Conservation (phyloP, 2,797 vertebrate species). For the Toxotes lorentzi region DNA sequence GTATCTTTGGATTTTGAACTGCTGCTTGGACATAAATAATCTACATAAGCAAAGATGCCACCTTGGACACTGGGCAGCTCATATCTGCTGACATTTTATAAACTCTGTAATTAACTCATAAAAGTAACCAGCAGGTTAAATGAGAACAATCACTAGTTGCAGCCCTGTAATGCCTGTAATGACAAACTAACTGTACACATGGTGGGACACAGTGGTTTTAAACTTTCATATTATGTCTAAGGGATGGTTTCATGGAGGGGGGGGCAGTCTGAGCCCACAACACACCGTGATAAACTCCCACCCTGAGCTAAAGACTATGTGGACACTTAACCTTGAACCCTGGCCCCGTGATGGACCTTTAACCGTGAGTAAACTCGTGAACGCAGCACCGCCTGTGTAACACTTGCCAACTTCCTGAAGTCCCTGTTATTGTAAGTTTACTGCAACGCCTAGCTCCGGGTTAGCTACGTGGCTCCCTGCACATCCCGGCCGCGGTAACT, state of each 20-base stretch:
- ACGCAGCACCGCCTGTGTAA: constrained; percentile 42
- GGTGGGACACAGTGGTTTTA: not conserved
- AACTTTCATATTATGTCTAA: not conserved
- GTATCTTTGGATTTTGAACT: not conserved
- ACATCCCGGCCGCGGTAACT: not conserved
- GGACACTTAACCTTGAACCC: not conserved
- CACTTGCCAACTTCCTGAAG: constrained; percentile 72
- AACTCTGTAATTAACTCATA: not conserved
- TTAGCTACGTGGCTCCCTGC: constrained; percentile 56
- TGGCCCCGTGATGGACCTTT: not conserved
- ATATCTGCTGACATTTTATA: not conserved
- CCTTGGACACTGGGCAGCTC: not conserved
- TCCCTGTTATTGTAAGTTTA: constrained; percentile 50
- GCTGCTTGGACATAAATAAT: not conserved
- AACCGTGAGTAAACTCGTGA: constrained; percentile 32
- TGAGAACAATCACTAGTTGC: not conserved
- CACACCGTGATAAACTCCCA: too few relatives aligned
- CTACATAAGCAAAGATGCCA: too few relatives aligned
- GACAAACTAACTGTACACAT: not conserved
- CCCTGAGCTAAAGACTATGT: too few relatives aligned
- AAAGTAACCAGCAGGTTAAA: not conserved
- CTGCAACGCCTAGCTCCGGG: constrained; percentile 26
- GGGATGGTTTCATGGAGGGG: not conserved
- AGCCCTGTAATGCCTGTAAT: too few relatives aligned
- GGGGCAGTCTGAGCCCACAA: too few relatives aligned